Conservation (phyloP, 2,888 invertebrate species). For the Ischnura elegans region DNA sequence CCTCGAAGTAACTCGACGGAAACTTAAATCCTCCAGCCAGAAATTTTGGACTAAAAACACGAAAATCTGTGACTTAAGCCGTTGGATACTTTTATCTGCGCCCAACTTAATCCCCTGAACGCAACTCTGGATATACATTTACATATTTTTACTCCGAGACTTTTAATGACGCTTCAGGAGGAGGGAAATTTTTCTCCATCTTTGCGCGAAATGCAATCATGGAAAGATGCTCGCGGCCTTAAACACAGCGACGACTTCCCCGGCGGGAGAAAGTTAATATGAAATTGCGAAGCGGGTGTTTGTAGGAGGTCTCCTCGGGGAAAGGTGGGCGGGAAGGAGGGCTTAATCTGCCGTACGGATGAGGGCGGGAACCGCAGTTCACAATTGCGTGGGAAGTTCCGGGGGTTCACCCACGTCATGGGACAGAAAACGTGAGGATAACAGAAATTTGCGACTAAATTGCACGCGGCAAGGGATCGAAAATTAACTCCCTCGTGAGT, state of each 20-base stretch:
- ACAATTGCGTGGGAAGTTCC: neutral
- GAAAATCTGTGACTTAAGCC: neutral
- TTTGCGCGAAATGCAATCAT: conserved; percentile 9
- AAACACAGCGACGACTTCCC: neutral
- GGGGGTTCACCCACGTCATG: neutral
- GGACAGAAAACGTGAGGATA: neutral
- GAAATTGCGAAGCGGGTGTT: neutral
- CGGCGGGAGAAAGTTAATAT: conserved; percentile 3
- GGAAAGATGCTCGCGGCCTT: neutral
- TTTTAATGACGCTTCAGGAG: neutral
- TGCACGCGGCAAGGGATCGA: neutral
- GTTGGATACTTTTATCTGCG: neutral
- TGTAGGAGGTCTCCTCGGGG: neutral
- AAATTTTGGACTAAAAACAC: neutral
- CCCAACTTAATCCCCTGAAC: neutral
- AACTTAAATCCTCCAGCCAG: too few relatives aligned
- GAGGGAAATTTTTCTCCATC: neutral
- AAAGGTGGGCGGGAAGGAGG: neutral
- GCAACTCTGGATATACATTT: neutral
- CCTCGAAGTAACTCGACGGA: too few relatives aligned
- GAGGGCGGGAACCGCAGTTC: neutral
- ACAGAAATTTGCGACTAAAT: neutral
- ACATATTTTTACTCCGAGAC: neutral
- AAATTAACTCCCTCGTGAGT: neutral
- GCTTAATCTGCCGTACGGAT: neutral